These are phyloP conservation scores for Eriocheir sinensis DNA, from an alignment of 1,140 invertebrate genomes.

Conservation along the genomic window DNA sequence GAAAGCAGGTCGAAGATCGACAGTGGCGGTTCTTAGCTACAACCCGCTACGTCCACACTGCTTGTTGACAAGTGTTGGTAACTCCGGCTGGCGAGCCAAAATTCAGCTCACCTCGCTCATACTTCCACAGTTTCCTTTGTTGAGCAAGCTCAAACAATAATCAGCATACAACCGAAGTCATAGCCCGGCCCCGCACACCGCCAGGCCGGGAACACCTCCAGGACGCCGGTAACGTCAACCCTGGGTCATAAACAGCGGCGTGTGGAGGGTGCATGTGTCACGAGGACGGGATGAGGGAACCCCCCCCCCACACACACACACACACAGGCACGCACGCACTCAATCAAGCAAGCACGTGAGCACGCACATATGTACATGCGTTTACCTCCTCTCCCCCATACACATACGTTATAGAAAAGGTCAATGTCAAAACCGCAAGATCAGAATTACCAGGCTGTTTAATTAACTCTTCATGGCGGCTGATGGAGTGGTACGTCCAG, in stretches of 20 bases:
- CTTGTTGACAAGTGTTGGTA: neutral
- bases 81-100: neutral
- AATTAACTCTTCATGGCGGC: too few species aligned
- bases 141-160: conserved; percentile 25
- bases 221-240: neutral
- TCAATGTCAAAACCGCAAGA: too few species aligned
- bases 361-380: too few species aligned
- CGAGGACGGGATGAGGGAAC: neutral
- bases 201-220: neutral
- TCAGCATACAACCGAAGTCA: neutral
- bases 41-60: conserved; percentile 10
- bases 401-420: too few species aligned
- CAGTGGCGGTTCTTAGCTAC: neutral
- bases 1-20: conserved; percentile 1
- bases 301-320: conserved; percentile 22
- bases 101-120: neutral
- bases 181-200: neutral
- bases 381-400: too few species aligned
- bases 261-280: neutral
- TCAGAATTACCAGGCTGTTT: too few species aligned
- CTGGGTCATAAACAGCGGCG: neutral
- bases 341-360: too few species aligned
- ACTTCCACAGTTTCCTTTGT: conserved; percentile 1
- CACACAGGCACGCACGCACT: neutral
- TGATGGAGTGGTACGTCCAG: too few species aligned